Evolutionary conservation across 2,888 invertebrate genomes (phyloP).

Genomic region (Exephanes ischioxanthus): DNA sequence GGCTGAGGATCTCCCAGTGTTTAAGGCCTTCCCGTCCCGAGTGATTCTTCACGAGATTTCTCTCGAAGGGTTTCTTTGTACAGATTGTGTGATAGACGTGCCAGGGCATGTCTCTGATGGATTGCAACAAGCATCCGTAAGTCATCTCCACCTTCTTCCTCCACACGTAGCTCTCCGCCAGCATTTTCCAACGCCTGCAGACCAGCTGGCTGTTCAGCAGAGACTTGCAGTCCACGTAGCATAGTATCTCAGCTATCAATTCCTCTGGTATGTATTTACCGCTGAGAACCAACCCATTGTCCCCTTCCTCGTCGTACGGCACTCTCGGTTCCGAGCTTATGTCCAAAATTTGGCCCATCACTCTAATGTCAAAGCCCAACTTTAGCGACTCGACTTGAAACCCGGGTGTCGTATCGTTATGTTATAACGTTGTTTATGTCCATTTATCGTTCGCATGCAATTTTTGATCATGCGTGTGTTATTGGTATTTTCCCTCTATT

Average conservation of each 20-base stretch:
- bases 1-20: slow-evolving; percentile 83
- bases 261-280: slow-evolving; percentile 85
- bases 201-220: slow-evolving; percentile 85
- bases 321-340: slow-evolving; percentile 10
- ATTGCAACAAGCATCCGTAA: slow-evolving; percentile 73
- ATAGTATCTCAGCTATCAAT: slow-evolving; percentile 84
- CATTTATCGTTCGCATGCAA: neutral
- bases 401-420: neutral
- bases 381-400: neutral
- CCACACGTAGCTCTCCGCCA: slow-evolving; percentile 85
- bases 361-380: slow-evolving; percentile 10
- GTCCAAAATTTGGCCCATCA: slow-evolving; percentile 62
- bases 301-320: slow-evolving; percentile 65
- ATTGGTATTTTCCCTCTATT: neutral
- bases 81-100: slow-evolving; percentile 84
- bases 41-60: slow-evolving; percentile 86
- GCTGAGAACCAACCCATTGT: slow-evolving; percentile 83
- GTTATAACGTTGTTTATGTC: neutral
- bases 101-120: slow-evolving; percentile 82
- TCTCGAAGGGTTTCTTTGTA: slow-evolving; percentile 83
- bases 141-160: slow-evolving; percentile 81
- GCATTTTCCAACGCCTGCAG: slow-evolving; percentile 86
- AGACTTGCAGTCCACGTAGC: slow-evolving; percentile 81
- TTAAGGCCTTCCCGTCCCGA: slow-evolving; percentile 84
- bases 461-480: no score